Base-by-base conservation (phyloP, 1,140 invertebrate species). In the Neodiprion lecontei region DNA sequence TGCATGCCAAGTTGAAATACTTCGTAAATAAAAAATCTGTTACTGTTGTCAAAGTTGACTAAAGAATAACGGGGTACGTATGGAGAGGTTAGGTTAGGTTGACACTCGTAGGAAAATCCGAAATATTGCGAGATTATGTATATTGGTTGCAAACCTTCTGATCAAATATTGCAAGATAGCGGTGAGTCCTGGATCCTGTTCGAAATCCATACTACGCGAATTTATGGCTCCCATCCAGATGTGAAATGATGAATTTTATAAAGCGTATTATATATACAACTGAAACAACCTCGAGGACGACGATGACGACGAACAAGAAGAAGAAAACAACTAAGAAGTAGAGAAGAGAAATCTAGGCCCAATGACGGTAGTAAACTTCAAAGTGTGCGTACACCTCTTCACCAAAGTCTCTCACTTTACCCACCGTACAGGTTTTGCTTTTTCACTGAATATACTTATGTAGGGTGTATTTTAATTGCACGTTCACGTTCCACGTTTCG, bases 131-230 rank as follows among this genome's bases (percentile, higher is more conserved):
- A 40, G 28, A 40, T 40, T 40, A 40, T 40, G 28, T 40, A 40
- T 40, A 40, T 40, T 40, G 28, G 28, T 3, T 40, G 28, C 53
- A 17, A 85, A 89, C 87, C 88, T 89, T 81, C 84, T 82, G 78
- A 89, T 85, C 69, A 89, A 74, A 79, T 84, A 86, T 74, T 88
- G 86, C 74, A 90, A 83, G 72, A 89, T 80, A 69, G 83, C 84
- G 72, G 85, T 82, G 48, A 89, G 79, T 74, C 84, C 83, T 67
- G 82, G 78, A 74, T 87, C 85, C 73, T 81, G 80, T 70, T 86
- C 86, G 73, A 77, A 76, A 82, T 83, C 82, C 77, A 78, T 80
- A 74, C 48, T 78, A 76, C 77, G 80, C 21, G 81, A 80, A 79
- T 69, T 79, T 76, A 70, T 76, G 78, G 74, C 78, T 74, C 80